phyloP scores from a whole-genome alignment of 2,797 vertebrate species.

The Enteromius mattozi region DNA sequence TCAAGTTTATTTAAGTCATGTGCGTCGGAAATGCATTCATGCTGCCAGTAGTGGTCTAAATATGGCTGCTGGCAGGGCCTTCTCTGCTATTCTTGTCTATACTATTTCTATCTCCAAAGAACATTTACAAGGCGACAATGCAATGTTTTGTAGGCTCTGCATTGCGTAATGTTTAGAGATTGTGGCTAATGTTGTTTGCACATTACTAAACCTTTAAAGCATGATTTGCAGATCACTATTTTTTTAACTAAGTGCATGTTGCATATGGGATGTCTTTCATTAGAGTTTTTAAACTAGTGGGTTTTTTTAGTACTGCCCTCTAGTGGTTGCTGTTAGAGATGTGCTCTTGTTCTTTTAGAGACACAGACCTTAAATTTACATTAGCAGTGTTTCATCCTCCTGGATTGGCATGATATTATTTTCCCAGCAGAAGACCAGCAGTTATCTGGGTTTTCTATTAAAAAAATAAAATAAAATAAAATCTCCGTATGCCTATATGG shows the following conservation, averaged over 20 bases:
- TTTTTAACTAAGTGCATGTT: slow-evolving; percentile 30
- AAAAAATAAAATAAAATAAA: not conserved
- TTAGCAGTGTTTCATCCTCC: not conserved
- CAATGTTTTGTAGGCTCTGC: slow-evolving; percentile 16
- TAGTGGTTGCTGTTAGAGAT: not conserved
- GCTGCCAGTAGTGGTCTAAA: slow-evolving; percentile 57
- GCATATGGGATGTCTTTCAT: slow-evolving; percentile 31
- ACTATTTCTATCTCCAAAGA: slow-evolving; percentile 44
- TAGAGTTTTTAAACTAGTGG: not conserved
- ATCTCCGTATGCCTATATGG: not conserved
- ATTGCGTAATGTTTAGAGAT: not conserved
- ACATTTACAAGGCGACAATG: slow-evolving; percentile 33
- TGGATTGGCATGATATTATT: not conserved
- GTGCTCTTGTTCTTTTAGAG: not conserved
- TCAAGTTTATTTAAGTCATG: slow-evolving; percentile 64
- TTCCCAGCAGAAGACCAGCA: not conserved
- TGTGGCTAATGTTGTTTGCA: slow-evolving; percentile 1
- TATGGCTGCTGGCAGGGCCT: slow-evolving; percentile 45
- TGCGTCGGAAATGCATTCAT: slow-evolving; percentile 1
- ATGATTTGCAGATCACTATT: slow-evolving; percentile 3
- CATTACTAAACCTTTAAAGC: not conserved
- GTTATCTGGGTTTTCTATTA: not conserved
- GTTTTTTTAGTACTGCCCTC: slow-evolving; percentile 17
- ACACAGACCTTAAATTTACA: not conserved
- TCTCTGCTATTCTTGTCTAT: slow-evolving; percentile 47